Percentiles rank a stretch among this genome's conserved stretches.
These are phyloP conservation scores for Bos indicus DNA, from an alignment of 2,113 vertebrate species.

Conservation along the genomic window DNA sequence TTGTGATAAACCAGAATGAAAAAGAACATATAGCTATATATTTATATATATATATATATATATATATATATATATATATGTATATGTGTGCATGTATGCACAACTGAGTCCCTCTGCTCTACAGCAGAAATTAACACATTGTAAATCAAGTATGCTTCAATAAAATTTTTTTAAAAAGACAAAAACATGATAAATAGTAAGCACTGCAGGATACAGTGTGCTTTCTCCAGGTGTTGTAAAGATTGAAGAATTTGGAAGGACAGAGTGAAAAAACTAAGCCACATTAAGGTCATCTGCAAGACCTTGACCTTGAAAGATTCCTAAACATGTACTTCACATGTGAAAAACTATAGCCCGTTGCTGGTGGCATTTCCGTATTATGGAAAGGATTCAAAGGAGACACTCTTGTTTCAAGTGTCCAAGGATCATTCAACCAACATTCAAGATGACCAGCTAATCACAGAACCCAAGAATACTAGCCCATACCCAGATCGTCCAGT, in stretches of 20 bases:
- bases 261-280: neutral
- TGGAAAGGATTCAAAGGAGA: neutral
- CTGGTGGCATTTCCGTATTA: neutral
- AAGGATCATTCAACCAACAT: neutral
- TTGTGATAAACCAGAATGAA: neutral
- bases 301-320: neutral
- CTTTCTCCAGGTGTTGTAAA: neutral
- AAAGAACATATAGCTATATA: neutral
- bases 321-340: neutral
- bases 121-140: neutral
- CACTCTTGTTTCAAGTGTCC: neutral
- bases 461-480: neutral
- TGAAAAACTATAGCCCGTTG: neutral
- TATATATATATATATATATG: neutral
- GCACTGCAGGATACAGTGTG: neutral
- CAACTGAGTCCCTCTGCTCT: neutral
- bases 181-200: neutral
- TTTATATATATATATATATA: neutral
- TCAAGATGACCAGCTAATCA: neutral
- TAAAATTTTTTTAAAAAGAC: neutral
- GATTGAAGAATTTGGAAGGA: neutral
- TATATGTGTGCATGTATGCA: neutral
- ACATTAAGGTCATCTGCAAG: neutral
- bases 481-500: neutral
- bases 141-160: neutral